Base-by-base conservation (phyloP, 1,140 invertebrate genomes). In the Zophobas morio region DNA sequence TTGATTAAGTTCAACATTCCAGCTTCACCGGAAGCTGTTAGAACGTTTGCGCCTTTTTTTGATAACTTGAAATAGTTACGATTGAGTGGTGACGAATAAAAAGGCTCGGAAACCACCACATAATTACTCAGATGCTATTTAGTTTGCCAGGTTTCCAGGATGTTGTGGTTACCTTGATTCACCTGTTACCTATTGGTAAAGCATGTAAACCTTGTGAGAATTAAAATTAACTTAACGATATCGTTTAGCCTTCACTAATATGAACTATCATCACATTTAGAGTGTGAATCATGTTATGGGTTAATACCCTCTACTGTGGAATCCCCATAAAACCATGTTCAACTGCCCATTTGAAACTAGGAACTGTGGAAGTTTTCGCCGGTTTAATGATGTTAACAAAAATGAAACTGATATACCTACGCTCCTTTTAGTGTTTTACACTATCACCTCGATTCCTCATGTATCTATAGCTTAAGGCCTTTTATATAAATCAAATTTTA, bases 111-210 rank as follows among this genome's bases (percentile, higher is more conserved):
- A 36, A 66, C 60, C 39, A 36, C 40, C 8, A 37, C 71, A 54
- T 73, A 56, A 73, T 73, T 56, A 73, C 71, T 51, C 56, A 51
- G 71, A 73, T 39, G 46, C 46, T 33, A 72, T 33, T 72, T 20
- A 20, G 3, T 33, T 51, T 72, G 70, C 47, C 40, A 37, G 71
- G 32, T 56, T 54, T 73, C 70, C 71, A 73, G 71, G 71, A 73
- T 73, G 71, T 73, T 73, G 71, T 35, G 71, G 71, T 73, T 73
- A 73, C 71, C 71, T 73, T 73, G 49, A 73, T 73, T 40, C 40
- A 63, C 20, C 20, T 20, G 20, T 20, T 20, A 63, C 57, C 5
- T 66, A 8, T 20, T 2, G 42, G 60, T 36, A 39, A 57, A 34
- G 57, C 57, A 20, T 20, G 20, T 20, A 51, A 51, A 32, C 49